Evolutionary conservation across 2,113 vertebrate species (phyloP), one percentile per base, ranked within the genome.

Genomic region (Thermophis baileyi): DNA sequence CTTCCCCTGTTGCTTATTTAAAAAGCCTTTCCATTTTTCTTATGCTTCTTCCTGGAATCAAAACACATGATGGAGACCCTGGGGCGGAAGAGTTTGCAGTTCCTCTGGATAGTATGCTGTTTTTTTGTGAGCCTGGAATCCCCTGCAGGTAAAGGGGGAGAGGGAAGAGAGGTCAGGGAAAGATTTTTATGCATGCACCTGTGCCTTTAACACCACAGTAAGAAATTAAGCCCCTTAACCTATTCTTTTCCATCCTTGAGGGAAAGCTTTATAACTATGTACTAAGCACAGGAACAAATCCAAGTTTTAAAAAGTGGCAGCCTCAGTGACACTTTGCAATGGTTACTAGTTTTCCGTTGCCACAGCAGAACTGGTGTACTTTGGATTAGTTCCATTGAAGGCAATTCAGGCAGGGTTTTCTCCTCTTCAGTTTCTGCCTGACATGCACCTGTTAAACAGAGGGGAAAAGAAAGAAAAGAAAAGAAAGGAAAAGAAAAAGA

Each of bases 91-190:
- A 22, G 10, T 47, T 20, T 90, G 2, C 54, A 20, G n/a, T 35
- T 90, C 53, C 46, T 90, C 12, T 9, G 90, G 35, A 35, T 20
- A 25, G 89, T 87, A 35, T n/a, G 46, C 54, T 90, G 89, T 47
- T 40, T 81, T n/a, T 49, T 90, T 20, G 46, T 81, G 46, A 24
- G 54, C 25, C 81, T 93, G 89, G 81, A 63, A 27, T 25, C 81
- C 30, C n/a, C 54, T 90, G 89, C 92, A 93, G 92, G 92, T 93
- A 93, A 93, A 50, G 35, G 50, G 11, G 35, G 12, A 49, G n/a
- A 35, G 53, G 35, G 53, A 49, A 81, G 18, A 44, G 74, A 22
- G 18, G 74, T 81, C 74, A 22, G 35, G 74, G 35, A 7, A 81
- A 16, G 11, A 6, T 3, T 87, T 87, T 30, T 30, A 24, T n/a